These are phyloP conservation scores for Andrena haemorrhoa DNA, from an alignment of 2,888 invertebrate species.

Conservation along the genomic window DNA sequence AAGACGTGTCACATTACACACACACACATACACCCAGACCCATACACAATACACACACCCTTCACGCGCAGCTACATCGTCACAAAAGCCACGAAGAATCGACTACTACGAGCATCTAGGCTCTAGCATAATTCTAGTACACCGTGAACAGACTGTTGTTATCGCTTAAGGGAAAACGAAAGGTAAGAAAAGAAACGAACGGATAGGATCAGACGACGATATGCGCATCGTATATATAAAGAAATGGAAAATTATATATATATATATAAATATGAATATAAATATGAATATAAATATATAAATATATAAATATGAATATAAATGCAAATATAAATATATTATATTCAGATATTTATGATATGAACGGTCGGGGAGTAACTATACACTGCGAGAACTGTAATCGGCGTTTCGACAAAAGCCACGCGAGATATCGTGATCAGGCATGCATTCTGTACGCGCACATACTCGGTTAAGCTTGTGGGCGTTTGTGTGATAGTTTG, in stretches of 20 bases:
- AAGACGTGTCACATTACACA: conserved; percentile 18
- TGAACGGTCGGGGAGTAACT: conserved; percentile 38
- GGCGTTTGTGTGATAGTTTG: conserved; percentile 27
- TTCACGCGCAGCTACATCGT: background rate
- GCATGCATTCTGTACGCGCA: background rate
- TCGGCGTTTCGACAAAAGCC: conserved; percentile 30
- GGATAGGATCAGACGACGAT: conserved; percentile 13
- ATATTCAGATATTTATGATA: conserved; percentile 71
- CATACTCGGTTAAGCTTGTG: conserved; percentile 6
- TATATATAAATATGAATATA: conserved; percentile 31
- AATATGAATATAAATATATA: conserved; percentile 33
- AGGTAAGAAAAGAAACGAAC: conserved; percentile 3
- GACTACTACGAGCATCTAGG: conserved; percentile 22
- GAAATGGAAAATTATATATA: conserved; percentile 31
- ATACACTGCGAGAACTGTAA: conserved; percentile 37
- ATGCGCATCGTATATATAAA: conserved; percentile 44
- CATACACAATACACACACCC: background rate
- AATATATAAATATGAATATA: conserved; percentile 53
- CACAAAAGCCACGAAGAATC: conserved; percentile 2
- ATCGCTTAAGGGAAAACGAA: conserved; percentile 32
- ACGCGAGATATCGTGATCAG: conserved; percentile 6
- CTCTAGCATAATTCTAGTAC: conserved; percentile 16
- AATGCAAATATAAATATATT: conserved; percentile 62
- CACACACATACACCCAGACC: background rate
- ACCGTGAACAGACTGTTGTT: conserved; percentile 46